Conservation (phyloP, 2,888 invertebrate genomes). For the Melinaea marsaeus region DNA sequence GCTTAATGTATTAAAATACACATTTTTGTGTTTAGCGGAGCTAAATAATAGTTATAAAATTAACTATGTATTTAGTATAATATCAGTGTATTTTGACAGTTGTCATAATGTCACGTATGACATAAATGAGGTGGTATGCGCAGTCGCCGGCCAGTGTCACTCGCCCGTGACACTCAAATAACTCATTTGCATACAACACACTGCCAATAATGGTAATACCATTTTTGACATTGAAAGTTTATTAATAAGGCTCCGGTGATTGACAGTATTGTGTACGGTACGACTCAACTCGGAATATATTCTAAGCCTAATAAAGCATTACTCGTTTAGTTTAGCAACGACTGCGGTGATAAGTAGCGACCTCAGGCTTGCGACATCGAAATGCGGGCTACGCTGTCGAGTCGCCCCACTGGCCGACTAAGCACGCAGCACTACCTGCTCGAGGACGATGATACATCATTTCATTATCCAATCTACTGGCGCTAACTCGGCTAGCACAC, state of each 20-base stretch:
- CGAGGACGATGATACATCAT: slow-evolving; percentile 29
- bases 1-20: no score
- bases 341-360: slow-evolving; percentile 29
- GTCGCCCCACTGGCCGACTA: slow-evolving; percentile 50
- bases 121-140: slow-evolving; percentile 28
- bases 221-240: slow-evolving; percentile 45
- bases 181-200: slow-evolving; percentile 50
- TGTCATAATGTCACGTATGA: slow-evolving; percentile 17
- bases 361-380: slow-evolving; percentile 49
- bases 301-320: background rate
- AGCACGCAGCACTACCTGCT: slow-evolving; percentile 38
- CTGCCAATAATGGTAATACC: slow-evolving; percentile 37
- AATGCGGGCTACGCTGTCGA: slow-evolving; percentile 49
- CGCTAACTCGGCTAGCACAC: no score
- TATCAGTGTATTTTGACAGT: no score
- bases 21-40: no score
- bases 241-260: slow-evolving; percentile 19
- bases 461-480: background rate
- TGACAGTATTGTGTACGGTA: slow-evolving; percentile 4
- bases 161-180: slow-evolving; percentile 44
- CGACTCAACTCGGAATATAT: background rate
- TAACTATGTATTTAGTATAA: no score
- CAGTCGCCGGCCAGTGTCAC: slow-evolving; percentile 29
- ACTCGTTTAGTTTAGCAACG: slow-evolving; percentile 6
- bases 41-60: no score